Evolutionary conservation across 1,140 invertebrate species (phyloP), one percentile per base, ranked within the genome.

Genomic region (Stenopsyche tienmushanensis): DNA sequence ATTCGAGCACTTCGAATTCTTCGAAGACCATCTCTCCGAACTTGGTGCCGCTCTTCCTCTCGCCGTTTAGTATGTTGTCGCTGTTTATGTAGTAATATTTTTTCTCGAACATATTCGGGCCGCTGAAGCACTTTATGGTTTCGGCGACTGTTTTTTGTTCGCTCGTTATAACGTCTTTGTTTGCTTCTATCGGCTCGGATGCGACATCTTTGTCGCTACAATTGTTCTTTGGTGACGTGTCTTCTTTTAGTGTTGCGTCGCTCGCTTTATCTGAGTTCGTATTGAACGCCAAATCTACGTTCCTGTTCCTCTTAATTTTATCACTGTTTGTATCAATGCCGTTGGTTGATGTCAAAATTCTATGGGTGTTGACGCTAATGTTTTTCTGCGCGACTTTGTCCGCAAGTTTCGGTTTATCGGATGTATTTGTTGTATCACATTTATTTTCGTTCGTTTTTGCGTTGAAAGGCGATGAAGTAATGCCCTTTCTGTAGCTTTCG

Each of bases 21-120:
- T 92, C 90, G 65, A 92, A 92, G 71, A 91, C 88, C 84, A 92
- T 92, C 67, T 91, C 90, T 5, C 87, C 86, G 71, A 88, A 87
- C 71, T 88, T 88, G 53, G 82, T 83, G 2, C 73, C 72, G 67
- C 75, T 77, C 55, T 78, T 68, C 64, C 64, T 66, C 24, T 64
- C 65, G 17, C 20, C 29, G 9, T 47, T 57, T 9, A 58, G 25
- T 13, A 59, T 29, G 26, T 26, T 64, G 17, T 75, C 78, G 17
- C 77, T 74, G 62, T 80, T 80, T 3, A 79, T 72, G 26, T 80
- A 82, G 64, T 82, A 81, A 69, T 75, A 80, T 71, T 80, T 81
- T 63, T 80, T 80, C 72, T 79, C 77, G 58, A 78, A 78, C 55
- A 69, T 76, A 24, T 76, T 73, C 15, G 73, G 57, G 53, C 77